phyloP scores from a whole-genome alignment of 2,797 vertebrate genomes.

The Pangasius sanitwongsei region DNA sequence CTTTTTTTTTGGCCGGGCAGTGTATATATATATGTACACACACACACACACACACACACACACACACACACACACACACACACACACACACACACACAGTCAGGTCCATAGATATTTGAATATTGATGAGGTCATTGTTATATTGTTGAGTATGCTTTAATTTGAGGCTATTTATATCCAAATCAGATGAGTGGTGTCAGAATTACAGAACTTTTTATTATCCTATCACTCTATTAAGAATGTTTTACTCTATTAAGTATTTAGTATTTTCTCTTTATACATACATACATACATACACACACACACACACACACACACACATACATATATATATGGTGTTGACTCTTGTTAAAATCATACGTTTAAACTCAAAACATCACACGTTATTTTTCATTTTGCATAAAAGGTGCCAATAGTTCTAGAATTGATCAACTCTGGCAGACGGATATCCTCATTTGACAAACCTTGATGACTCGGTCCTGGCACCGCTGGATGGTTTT shows the following conservation, averaged over 20 bases:
- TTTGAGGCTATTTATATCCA: not conserved
- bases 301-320: too few species aligned
- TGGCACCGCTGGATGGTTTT: conserved; percentile 92
- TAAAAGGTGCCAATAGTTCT: too few species aligned
- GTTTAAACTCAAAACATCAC: not conserved
- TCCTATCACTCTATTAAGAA: not conserved
- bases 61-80: too few species aligned
- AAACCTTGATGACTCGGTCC: conserved; percentile 93
- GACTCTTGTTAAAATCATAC: not conserved
- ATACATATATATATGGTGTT: not conserved
- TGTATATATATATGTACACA: too few species aligned
- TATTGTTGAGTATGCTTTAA: not conserved
- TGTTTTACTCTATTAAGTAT: not conserved
- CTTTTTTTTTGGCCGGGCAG: too few species aligned
- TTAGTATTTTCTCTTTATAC: not conserved
- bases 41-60: too few species aligned
- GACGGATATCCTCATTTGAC: not conserved
- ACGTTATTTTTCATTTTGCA: not conserved
- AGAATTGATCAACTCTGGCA: not conserved
- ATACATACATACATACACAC: too few species aligned
- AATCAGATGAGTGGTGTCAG: not conserved
- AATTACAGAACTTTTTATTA: not conserved
- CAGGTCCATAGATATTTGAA: not conserved
- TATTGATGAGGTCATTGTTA: not conserved
- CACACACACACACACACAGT: too few species aligned